A percentile compares a stretch with the other conserved stretches of the same genome.
These are phyloP conservation scores for Mesitornis unicolor DNA, from an alignment of 2,113 vertebrate genomes.

Conservation along the genomic window DNA sequence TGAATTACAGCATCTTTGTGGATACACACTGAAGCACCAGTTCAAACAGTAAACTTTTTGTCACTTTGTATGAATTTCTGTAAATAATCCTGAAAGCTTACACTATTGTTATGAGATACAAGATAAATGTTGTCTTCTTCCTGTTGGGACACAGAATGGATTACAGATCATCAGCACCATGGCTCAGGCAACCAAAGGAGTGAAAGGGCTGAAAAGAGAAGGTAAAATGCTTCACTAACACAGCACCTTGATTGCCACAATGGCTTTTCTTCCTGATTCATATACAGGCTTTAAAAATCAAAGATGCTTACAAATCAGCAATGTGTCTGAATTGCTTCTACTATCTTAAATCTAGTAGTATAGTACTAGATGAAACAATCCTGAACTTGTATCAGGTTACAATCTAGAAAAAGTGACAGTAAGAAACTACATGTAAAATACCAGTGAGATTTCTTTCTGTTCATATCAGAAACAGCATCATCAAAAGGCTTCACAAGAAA, in stretches of 20 bases:
- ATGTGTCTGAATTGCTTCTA: not conserved
- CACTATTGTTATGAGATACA: not conserved
- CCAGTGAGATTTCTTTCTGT: not conserved
- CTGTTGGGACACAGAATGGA: not conserved
- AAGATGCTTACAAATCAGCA: not conserved
- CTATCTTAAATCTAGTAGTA: not conserved
- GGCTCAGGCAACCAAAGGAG: not conserved
- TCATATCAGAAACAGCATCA: not conserved
- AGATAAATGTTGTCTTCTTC: not conserved
- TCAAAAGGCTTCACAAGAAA: not conserved
- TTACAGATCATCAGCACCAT: not conserved
- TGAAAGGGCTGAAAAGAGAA: not conserved
- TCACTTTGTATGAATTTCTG: not conserved
- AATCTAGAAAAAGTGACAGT: not conserved
- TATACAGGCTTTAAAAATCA: not conserved
- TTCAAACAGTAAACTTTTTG: not conserved
- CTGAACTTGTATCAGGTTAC: fast-evolving
- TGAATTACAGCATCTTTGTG: not conserved
- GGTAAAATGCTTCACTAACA: not conserved
- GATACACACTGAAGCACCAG: not conserved
- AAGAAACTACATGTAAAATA: not conserved
- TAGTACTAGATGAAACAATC: not conserved
- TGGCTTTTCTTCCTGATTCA: not conserved
- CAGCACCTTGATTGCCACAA: fast-evolving
- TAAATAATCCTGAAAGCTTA: not conserved